phyloP scores from a whole-genome alignment of 2,113 vertebrate species.

The Catharus minimus region DNA sequence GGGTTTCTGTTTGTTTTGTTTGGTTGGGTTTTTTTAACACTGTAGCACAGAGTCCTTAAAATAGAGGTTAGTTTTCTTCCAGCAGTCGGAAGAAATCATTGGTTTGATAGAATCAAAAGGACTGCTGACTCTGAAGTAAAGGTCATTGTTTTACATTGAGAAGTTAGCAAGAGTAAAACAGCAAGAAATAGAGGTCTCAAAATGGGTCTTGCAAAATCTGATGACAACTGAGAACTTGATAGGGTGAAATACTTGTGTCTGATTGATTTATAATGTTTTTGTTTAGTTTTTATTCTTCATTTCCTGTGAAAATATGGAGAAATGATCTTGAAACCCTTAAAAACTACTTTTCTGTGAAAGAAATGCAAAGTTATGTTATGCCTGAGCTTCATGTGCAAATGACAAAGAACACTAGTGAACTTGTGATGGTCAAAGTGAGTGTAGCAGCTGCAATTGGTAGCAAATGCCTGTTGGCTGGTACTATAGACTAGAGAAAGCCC shows the following conservation, averaged over 20 bases:
- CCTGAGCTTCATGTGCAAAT: neutral
- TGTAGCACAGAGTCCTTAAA: slow-evolving; percentile 7
- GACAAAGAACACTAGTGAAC: neutral
- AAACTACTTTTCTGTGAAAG: neutral
- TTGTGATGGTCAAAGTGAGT: neutral
- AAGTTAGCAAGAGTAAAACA: slow-evolving; percentile 4
- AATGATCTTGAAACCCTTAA: neutral
- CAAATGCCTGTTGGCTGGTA: neutral
- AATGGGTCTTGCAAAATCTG: neutral
- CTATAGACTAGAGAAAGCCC: neutral
- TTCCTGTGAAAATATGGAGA: neutral
- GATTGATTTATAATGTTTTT: neutral
- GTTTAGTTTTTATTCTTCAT: neutral
- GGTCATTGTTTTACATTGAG: neutral
- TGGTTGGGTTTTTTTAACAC: neutral
- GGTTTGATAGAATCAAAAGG: slow-evolving; percentile 9
- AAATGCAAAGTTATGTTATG: neutral
- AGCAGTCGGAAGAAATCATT: neutral
- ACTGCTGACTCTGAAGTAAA: slow-evolving; percentile 14
- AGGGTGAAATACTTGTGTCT: neutral
- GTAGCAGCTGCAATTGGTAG: neutral
- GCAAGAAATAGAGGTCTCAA: neutral
- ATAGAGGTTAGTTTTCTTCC: neutral
- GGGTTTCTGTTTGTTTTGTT: neutral
- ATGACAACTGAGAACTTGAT: neutral